Base-by-base conservation (phyloP, 1,140 invertebrate species). In the Reticulitermes speratus region DNA sequence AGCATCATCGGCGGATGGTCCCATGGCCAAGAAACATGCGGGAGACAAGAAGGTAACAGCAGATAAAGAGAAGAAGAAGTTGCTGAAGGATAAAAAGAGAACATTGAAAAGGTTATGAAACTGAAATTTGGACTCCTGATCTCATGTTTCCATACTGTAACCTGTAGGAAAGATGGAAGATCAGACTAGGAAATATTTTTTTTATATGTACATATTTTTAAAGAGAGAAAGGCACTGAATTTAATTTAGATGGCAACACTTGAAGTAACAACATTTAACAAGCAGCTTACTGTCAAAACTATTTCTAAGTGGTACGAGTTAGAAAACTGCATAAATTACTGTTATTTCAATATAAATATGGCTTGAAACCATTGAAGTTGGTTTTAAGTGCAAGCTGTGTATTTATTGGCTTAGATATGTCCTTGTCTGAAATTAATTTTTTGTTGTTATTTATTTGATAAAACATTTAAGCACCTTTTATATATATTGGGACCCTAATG, bases 61-160 rank as follows among this genome's bases (percentile, higher is more conserved):
- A 38, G 92, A 92, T 88, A 92, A 89, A 30, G 95, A 96, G 90
- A 97, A 95, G 89, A 96, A 94, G 88, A 96, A 96, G 90, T 92
- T 95, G 88, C 91, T 95, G 83, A 96, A 97, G 92, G 96, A 97
- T 89, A 97, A 97, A 91, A 97, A 96, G 90, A 94, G 96, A 91
- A 96, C 96, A 88, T 92, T 97, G 83, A 97, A 97, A 91, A 93
- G 96, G 93, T 95, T 97, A 95, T 97, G 95, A 97, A 90, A 86
- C 8, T 48, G 16, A 82, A 45, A 48, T 30, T 7, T 52, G 52
- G 52, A 52, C 83, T 48, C 23, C 30, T 52, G 52, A 84, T 52
- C 52, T 45, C 23, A 14, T 19, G n/a, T 48, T 52, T 52, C 14
- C n/a, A 30, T 55, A n/a, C n/a, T 2, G 45, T 30, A 25, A 45